Base-by-base conservation (phyloP, 2,888 invertebrate genomes). In the Crepidodera aurea region DNA sequence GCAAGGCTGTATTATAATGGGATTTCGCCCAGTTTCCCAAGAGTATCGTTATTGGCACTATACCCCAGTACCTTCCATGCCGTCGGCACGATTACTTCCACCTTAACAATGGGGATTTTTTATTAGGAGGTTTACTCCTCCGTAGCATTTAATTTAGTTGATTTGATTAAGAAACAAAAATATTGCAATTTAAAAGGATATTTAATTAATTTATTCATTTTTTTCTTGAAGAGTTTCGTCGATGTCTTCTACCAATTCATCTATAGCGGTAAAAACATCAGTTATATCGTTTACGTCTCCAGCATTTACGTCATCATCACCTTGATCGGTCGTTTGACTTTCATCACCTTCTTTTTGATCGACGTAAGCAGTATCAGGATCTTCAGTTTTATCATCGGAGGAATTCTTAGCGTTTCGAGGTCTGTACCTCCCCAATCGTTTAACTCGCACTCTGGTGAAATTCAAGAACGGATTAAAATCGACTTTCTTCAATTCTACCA, bases 91-190 rank as follows among this genome's bases (percentile, higher is more conserved):
- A 55, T 63, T 18, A 59, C 63, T 59, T 44, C 54, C 63, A 58
- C 58, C 55, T 59, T 63, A 51, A 58, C 27, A 63, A 55, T 63
- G 48, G 63, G 63, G 59, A 59, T 63, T 63, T 63, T 55, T 25
- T 44, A 16, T 12, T 13, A 10, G 22, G 62, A 62, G 62, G 62
- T 62, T 62, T 62, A 62, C 62, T 62, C 62, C 62, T 62, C 62
- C 7, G 8, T 44, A 19, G n/a, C n/a, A n/a, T n/a, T n/a, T n/a
- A n/a, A n/a, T n/a, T n/a, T n/a, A n/a, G n/a, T n/a, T n/a, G n/a
- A n/a, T n/a, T n/a, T n/a, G n/a, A n/a, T n/a, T n/a, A n/a, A n/a
- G n/a, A n/a, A n/a, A n/a, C n/a, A n/a, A n/a, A n/a, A n/a, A n/a
- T n/a, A n/a, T n/a, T n/a, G n/a, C n/a, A n/a, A n/a, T n/a, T n/a